These are phyloP conservation scores for Littorina saxatilis DNA, from an alignment of 1,140 invertebrate genomes.

Conservation along the genomic window DNA sequence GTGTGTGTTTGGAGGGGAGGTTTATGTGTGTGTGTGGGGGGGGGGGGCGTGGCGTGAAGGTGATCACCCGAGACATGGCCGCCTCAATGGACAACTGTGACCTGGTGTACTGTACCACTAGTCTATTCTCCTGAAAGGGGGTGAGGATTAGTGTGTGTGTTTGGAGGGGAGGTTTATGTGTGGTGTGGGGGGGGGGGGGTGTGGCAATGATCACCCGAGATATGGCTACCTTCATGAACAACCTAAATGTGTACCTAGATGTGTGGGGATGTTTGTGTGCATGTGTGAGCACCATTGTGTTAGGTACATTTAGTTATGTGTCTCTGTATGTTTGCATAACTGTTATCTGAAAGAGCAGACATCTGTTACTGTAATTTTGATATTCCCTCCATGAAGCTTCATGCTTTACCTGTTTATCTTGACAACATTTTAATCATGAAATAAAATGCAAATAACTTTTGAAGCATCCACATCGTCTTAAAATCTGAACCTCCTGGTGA, in stretches of 20 bases:
- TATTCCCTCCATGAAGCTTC: too few relatives aligned
- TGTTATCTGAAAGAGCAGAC: background rate
- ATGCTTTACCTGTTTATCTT: too few relatives aligned
- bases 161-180: background rate
- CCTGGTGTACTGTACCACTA: background rate
- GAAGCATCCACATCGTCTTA: too few relatives aligned
- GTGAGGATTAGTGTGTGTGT: background rate
- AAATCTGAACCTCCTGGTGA: too few relatives aligned
- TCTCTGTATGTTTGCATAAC: background rate
- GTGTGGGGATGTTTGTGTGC: background rate
- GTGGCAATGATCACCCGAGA: background rate
- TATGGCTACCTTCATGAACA: conserved; percentile 22
- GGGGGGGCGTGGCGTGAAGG: background rate
- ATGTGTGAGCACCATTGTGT: background rate
- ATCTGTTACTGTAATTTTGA: too few relatives aligned
- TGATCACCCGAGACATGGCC: conserved; percentile 20
- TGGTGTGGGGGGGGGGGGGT: background rate
- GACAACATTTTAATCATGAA: too few relatives aligned
- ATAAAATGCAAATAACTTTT: too few relatives aligned
- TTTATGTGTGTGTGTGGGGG: conserved; percentile 13
- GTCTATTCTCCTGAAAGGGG: background rate
- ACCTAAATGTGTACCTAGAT: background rate
- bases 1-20: background rate
- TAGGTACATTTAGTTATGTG: too few relatives aligned
- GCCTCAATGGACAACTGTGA: conserved; percentile 22